These are phyloP conservation scores for Corydoras maculifer DNA, from an alignment of 2,113 vertebrate species.

Conservation along the genomic window DNA sequence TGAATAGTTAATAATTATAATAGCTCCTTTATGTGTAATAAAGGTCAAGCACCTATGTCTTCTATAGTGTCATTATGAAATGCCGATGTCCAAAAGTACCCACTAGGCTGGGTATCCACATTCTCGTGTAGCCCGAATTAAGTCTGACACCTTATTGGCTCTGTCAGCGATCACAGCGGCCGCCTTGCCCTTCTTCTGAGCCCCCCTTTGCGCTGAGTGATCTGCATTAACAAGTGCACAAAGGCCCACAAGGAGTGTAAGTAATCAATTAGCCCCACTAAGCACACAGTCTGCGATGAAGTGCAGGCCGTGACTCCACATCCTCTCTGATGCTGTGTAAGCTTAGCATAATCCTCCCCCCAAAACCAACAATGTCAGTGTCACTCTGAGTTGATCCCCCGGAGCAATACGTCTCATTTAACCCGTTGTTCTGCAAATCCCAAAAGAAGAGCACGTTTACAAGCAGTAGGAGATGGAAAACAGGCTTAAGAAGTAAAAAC, in stretches of 20 bases:
- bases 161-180: slow-evolving; percentile 16
- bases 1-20: too few relatives aligned
- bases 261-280: slow-evolving; percentile 58
- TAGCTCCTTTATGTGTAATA: too few relatives aligned
- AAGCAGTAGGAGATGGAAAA: too few relatives aligned
- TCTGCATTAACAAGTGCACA: slow-evolving; percentile 24
- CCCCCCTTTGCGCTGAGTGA: slow-evolving; percentile 49
- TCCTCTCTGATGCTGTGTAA: slow-evolving; percentile 49
- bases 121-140: slow-evolving; percentile 24
- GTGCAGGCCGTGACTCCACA: slow-evolving; percentile 45
- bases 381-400: slow-evolving; percentile 1
- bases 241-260: slow-evolving; percentile 51
- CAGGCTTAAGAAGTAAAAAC: too few relatives aligned
- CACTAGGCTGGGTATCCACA: too few relatives aligned
- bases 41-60: too few relatives aligned
- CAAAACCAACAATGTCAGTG: slow-evolving; percentile 46
- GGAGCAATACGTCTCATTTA: too few relatives aligned
- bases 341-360: slow-evolving; percentile 32
- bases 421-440: too few relatives aligned
- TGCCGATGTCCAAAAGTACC: too few relatives aligned
- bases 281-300: slow-evolving; percentile 29
- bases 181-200: slow-evolving; percentile 46
- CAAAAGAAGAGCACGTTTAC: too few relatives aligned
- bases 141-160: slow-evolving; percentile 25
- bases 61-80: too few relatives aligned